Evolutionary conservation across 2,113 vertebrate genomes (phyloP).

Genomic region (Ceyx cyanopectus): DNA sequence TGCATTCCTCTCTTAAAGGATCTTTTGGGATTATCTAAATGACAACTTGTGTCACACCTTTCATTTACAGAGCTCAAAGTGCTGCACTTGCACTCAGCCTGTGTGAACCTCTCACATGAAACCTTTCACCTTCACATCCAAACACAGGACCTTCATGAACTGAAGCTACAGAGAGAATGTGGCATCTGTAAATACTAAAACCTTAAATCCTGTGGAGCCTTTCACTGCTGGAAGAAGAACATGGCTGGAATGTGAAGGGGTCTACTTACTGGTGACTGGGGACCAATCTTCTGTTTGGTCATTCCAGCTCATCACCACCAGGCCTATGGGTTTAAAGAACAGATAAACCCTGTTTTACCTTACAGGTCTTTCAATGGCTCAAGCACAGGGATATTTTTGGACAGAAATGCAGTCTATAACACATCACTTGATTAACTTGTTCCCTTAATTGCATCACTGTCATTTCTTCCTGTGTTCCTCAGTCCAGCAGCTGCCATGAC

Average conservation of each 20-base stretch:
- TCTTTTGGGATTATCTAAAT: not conserved
- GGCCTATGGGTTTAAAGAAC: not conserved
- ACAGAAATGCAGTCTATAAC: not conserved
- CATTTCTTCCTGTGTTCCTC: not conserved
- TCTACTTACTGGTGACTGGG: not conserved
- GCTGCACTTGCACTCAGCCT: fast-evolving
- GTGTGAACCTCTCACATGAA: not conserved
- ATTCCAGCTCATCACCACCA: not conserved
- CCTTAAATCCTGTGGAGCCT: not conserved
- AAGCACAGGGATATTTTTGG: not conserved
- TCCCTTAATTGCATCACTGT: not conserved
- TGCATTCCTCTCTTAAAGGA: not conserved
- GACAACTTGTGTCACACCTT: not conserved
- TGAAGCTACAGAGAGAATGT: not conserved
- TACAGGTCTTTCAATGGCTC: not conserved
- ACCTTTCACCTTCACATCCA: not conserved
- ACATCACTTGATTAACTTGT: not conserved
- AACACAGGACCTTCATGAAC: not conserved
- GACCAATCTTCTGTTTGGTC: not conserved
- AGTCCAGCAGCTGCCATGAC: not conserved
- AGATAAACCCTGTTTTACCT: not conserved
- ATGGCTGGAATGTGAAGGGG: not conserved
- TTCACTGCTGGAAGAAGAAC: not conserved
- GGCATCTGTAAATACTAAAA: not conserved
- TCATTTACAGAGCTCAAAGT: not conserved